phyloP scores from a whole-genome alignment of 2,888 invertebrate genomes.

The Thalpophila matura region DNA sequence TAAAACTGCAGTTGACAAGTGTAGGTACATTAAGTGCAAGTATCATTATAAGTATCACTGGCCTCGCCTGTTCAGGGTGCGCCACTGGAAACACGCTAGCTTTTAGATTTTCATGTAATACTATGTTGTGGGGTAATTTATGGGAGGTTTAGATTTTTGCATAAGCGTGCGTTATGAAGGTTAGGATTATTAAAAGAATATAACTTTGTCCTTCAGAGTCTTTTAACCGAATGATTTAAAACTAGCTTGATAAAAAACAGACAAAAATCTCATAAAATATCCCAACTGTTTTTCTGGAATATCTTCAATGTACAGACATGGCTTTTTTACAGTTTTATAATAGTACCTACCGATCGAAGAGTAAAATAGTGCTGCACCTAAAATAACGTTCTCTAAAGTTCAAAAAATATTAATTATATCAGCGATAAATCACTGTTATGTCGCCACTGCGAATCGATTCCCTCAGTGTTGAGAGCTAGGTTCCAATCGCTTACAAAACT shows the following conservation, averaged over 20 bases:
- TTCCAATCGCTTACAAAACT: conserved; percentile 2
- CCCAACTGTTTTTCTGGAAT: too few relatives aligned
- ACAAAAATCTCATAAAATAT: too few relatives aligned
- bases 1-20: conserved; percentile 59
- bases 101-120: conserved; percentile 29
- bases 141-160: conserved; percentile 12
- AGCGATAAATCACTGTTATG: too few relatives aligned
- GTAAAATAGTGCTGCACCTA: too few relatives aligned
- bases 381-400: too few relatives aligned
- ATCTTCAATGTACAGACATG: too few relatives aligned
- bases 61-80: conserved; percentile 39
- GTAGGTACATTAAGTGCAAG: conserved; percentile 52
- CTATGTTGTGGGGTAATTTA: conserved; percentile 8
- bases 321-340: too few relatives aligned
- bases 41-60: conserved; percentile 52
- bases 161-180: conserved; percentile 20
- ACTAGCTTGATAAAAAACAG: too few relatives aligned
- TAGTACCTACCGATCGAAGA: too few relatives aligned
- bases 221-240: background rate
- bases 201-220: background rate
- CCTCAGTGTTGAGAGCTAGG: conserved; percentile 3
- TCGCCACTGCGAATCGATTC: too few relatives aligned
- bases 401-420: too few relatives aligned
- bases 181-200: background rate
- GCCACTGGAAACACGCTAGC: conserved; percentile 39